Evolutionary conservation across 92 coral and sea anemone species (phyloP).

Genomic region (Umimayanthus kanabou): DNA sequence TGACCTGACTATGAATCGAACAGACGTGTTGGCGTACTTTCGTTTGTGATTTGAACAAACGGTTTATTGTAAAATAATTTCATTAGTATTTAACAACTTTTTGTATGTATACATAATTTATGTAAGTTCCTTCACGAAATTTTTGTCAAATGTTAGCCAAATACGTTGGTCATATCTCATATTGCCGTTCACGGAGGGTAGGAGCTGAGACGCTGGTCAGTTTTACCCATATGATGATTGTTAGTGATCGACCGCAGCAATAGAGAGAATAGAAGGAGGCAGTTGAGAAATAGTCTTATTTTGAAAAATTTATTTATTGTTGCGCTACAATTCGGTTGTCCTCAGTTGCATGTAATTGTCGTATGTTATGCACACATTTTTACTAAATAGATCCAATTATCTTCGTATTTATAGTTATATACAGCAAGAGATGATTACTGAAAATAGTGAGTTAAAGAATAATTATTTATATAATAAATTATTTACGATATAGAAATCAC

Average conservation of each 20-base stretch:
- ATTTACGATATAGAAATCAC: background rate
- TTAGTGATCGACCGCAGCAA: background rate
- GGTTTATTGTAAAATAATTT: background rate
- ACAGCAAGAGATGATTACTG: background rate
- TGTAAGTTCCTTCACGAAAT: background rate
- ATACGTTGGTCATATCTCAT: too few relatives aligned
- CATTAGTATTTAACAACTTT: too few relatives aligned
- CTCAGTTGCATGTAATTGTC: background rate
- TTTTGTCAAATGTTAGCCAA: background rate
- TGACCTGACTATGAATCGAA: background rate
- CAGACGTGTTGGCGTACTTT: background rate
- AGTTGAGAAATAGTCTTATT: background rate
- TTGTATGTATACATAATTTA: background rate
- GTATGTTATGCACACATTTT: background rate
- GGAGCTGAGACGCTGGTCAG: too few relatives aligned
- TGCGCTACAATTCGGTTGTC: background rate
- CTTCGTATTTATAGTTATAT: slow-evolving; percentile 7
- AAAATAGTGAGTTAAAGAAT: background rate
- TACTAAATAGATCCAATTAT: background rate
- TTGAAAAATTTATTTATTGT: background rate
- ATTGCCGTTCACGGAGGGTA: background rate
- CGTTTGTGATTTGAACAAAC: background rate
- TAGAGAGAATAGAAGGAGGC: background rate
- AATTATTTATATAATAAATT: slow-evolving; percentile 44
- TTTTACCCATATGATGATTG: background rate